Base-by-base conservation (phyloP, 2,113 vertebrate genomes). In the Agelaius tricolor region DNA sequence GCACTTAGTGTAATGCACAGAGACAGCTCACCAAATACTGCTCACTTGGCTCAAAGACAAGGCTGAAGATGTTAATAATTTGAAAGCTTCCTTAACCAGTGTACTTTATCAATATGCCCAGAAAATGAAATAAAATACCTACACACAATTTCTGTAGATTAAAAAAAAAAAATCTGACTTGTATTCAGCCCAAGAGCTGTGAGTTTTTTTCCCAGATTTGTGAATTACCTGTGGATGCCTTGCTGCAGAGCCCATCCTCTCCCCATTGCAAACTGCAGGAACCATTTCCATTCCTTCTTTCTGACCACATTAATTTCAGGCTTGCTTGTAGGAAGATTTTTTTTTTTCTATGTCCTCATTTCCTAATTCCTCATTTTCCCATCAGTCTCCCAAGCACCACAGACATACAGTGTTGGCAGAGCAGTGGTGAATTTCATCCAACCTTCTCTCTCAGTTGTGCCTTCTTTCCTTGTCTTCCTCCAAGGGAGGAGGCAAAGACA, bases 1-100 rank as follows among this genome's bases (percentile, higher is more conserved):
- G 91, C 87, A 94, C 93, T 95, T 90, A 76, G 63, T 21, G 63
- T 85, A 90, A 94, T 85, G 81, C 15, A 87, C 82, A 74, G 20
- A 74, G 87, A 83, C 84, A 91, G 82, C 82, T 93, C 73, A 87
- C 81, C 74, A 26, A 57, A 35, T 15, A 18, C 46, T 30, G 35
- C 13, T 85, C 78, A 33, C 43, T 77, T 86, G 90, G 93, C 90
- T 88, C 27, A 11, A 85, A 89, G 61, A 84, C 87, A 89, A 89
- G 59, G 17, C 55, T 43, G 81, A 62, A 84, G 22, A 77, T 5
- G 31, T 55, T 46, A 59, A 62, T 23, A 69, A 80, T 26, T 7
- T 17, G 41, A 78, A 89, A 89, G 75, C 67, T 68, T 88, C 73
- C 69, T 94, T 90, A 90, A 89, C 77, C 68, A 82, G 73, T 10